Conservation (phyloP, 2,113 vertebrate genomes). For the Gasterosteus aculeatus region DNA sequence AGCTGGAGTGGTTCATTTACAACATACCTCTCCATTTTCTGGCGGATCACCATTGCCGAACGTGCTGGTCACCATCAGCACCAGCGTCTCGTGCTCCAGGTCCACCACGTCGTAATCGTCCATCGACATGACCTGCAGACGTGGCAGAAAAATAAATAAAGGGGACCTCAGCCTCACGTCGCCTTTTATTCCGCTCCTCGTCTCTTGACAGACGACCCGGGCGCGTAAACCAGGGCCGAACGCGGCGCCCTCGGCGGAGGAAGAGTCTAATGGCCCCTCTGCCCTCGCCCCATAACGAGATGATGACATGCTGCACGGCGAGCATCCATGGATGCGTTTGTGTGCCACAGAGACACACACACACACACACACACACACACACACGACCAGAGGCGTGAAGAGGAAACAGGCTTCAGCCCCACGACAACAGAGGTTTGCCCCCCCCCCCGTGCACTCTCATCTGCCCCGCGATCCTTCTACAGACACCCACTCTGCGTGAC, state of each 20-base stretch:
- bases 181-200: constrained; percentile 21
- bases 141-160: neutral
- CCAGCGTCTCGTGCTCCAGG: constrained; percentile 93
- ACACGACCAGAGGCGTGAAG: constrained; percentile 49
- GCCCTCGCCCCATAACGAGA: constrained; percentile 72
- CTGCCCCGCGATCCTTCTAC: constrained; percentile 52
- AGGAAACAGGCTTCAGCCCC: constrained; percentile 56
- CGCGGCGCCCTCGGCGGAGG: constrained; percentile 53
- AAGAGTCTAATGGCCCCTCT: constrained; percentile 67
- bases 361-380: constrained; percentile 9
- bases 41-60: constrained; percentile 97
- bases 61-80: constrained; percentile 94
- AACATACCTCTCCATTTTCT: constrained; percentile 92
- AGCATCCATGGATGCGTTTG: constrained; percentile 51
- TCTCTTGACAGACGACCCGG: constrained; percentile 42
- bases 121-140: constrained; percentile 90
- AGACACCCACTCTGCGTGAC: constrained; percentile 51
- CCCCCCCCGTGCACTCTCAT: constrained; percentile 45
- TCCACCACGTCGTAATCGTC: constrained; percentile 96
- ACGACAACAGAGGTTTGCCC: constrained; percentile 32
- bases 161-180: neutral
- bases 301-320: constrained; percentile 72
- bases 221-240: constrained; percentile 58
- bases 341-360: constrained; percentile 26
- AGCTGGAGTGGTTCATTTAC: neutral